Conservation (phyloP, 2,888 invertebrate species). For the Aricia artaxerxes region DNA sequence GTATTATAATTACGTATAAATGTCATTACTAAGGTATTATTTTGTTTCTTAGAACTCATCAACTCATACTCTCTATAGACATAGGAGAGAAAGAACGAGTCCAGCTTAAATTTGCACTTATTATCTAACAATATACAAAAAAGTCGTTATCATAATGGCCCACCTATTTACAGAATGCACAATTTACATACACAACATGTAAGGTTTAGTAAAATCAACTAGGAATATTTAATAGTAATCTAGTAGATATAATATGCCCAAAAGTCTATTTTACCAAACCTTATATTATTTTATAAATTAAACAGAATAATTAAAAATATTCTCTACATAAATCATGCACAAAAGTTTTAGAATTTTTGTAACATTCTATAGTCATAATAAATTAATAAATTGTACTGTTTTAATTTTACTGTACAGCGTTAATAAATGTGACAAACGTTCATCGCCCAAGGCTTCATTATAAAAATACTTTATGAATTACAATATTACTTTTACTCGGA, state of each 20-base stretch:
- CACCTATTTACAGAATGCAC: constrained; percentile 1
- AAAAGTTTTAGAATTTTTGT: not conserved
- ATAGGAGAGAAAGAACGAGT: not conserved
- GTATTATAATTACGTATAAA: constrained; percentile 14
- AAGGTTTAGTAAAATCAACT: not conserved
- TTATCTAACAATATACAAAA: not conserved
- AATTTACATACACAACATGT: not conserved
- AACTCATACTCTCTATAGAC: not conserved
- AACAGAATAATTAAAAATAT: too few relatives aligned
- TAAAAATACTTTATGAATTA: not conserved
- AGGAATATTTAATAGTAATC: too few relatives aligned
- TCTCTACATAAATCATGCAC: not conserved
- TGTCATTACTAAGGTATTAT: not conserved
- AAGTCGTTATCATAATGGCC: not conserved
- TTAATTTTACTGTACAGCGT: not conserved
- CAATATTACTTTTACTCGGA: not conserved
- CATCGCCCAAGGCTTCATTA: not conserved
- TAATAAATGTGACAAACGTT: not conserved
- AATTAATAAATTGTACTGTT: not conserved
- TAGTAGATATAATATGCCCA: not conserved
- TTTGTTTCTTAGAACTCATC: not conserved
- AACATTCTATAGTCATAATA: too few relatives aligned
- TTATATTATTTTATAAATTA: not conserved
- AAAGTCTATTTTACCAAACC: not conserved
- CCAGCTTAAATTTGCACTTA: not conserved